A percentile compares a stretch with the other conserved stretches of the same genome.
Conservation (phyloP, 2,113 vertebrate species). For the Setophaga petechia region DNA sequence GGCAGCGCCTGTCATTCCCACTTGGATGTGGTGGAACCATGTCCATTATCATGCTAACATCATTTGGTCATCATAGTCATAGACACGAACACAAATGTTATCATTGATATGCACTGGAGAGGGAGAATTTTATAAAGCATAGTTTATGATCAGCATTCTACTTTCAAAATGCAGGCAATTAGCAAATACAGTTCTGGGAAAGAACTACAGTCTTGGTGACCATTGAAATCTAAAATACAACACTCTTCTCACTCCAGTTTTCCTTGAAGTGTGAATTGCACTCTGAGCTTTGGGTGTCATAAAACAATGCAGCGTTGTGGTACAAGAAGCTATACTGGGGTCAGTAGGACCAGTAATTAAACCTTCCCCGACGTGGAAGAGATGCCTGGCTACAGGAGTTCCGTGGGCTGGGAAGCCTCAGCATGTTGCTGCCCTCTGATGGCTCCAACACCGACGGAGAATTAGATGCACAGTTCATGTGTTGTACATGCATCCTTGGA, state of each 20-base stretch:
- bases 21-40: slow-evolving; percentile 13
- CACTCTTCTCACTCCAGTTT: not conserved
- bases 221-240: not conserved
- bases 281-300: not conserved
- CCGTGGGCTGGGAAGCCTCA: not conserved
- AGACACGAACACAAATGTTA: not conserved
- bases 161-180: not conserved
- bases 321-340: not conserved
- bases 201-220: not conserved
- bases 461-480: not conserved
- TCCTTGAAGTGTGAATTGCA: not conserved
- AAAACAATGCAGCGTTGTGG: not conserved
- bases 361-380: not conserved
- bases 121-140: not conserved
- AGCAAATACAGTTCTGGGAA: not conserved
- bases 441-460: not conserved
- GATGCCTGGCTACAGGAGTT: accelerated
- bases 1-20: slow-evolving; percentile 4
- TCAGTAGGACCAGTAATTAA: not conserved
- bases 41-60: not conserved
- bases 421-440: slow-evolving; percentile 12
- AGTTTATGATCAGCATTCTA: not conserved
- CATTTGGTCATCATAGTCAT: not conserved
- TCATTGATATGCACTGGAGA: not conserved
- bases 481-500: not conserved